phyloP scores from a whole-genome alignment of 2,888 invertebrate species.

The Slavum lentiscoides region DNA sequence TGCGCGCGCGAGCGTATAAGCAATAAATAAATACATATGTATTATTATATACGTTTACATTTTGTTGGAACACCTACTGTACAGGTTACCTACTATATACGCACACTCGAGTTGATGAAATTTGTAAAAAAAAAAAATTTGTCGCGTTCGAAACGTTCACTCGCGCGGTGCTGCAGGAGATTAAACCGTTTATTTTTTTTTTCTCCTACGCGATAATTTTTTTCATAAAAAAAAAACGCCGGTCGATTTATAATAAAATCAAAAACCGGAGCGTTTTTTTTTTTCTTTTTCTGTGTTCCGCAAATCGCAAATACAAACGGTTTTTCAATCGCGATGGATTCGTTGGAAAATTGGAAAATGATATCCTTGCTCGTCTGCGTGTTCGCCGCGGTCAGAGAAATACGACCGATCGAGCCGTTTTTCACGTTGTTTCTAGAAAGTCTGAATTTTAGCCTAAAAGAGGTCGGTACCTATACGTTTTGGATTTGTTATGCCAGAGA shows the following conservation, averaged over 20 bases:
- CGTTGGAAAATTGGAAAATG: conserved; percentile 29
- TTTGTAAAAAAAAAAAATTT: not conserved
- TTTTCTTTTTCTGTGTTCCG: not conserved
- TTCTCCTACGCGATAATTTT: too few species aligned
- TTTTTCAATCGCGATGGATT: conserved; percentile 19
- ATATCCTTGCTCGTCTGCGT: conserved; percentile 70
- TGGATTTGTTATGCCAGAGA: not conserved
- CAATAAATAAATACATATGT: too few species aligned
- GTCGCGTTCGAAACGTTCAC: not conserved
- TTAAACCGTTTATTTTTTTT: too few species aligned
- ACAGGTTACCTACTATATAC: too few species aligned
- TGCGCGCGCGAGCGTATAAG: too few species aligned
- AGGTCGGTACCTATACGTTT: conserved; percentile 46
- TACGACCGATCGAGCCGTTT: conserved; percentile 85
- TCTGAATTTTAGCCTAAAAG: conserved; percentile 46
- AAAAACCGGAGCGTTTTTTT: not conserved
- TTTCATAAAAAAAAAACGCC: too few species aligned
- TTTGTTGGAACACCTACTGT: not conserved
- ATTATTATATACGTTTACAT: too few species aligned
- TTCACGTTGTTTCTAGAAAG: conserved; percentile 73
- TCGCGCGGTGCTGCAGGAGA: not conserved
- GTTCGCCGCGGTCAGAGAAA: conserved; percentile 81
- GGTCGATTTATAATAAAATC: not conserved
- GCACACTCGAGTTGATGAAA: not conserved
- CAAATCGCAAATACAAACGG: not conserved